Percentiles rank a stretch among this genome's conserved stretches.
phyloP scores from a whole-genome alignment of 2,888 invertebrate genomes.

The Epirrhoe tristata region DNA sequence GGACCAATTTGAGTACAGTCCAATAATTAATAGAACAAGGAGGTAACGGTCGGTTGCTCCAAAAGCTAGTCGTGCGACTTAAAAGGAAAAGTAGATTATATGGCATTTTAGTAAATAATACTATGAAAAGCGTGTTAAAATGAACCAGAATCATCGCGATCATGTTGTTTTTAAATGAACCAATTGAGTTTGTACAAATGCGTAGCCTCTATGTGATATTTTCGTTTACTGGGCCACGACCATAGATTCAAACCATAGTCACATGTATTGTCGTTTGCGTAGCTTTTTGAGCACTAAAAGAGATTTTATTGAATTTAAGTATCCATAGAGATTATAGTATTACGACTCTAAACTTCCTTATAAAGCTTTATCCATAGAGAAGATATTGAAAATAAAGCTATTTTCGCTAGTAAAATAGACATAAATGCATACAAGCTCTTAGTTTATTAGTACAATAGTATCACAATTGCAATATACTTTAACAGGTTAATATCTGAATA shows the following conservation, averaged over 20 bases:
- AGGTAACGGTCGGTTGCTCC: constrained; percentile 36
- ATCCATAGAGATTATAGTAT: background rate
- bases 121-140: too few relatives aligned
- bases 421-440: background rate
- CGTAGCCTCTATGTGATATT: too few relatives aligned
- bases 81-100: constrained; percentile 24
- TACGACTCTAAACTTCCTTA: background rate
- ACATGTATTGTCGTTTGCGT: background rate
- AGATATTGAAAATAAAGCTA: background rate
- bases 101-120: background rate
- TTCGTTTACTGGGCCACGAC: too few relatives aligned
- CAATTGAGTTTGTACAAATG: too few relatives aligned
- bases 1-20: constrained; percentile 45
- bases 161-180: too few relatives aligned
- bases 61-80: constrained; percentile 34
- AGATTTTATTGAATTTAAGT: background rate
- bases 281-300: background rate
- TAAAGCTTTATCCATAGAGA: background rate
- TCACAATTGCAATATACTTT: constrained; percentile 4
- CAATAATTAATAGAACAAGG: constrained; percentile 46
- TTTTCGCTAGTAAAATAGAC: background rate
- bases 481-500: constrained; percentile 14
- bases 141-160: too few relatives aligned
- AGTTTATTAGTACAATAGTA: background rate
- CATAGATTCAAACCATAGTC: background rate